Percentiles rank a stretch among this genome's conserved stretches.
Evolutionary conservation across 92 coral and sea anemone species (phyloP).

Genomic region (Phenganax marumi): DNA sequence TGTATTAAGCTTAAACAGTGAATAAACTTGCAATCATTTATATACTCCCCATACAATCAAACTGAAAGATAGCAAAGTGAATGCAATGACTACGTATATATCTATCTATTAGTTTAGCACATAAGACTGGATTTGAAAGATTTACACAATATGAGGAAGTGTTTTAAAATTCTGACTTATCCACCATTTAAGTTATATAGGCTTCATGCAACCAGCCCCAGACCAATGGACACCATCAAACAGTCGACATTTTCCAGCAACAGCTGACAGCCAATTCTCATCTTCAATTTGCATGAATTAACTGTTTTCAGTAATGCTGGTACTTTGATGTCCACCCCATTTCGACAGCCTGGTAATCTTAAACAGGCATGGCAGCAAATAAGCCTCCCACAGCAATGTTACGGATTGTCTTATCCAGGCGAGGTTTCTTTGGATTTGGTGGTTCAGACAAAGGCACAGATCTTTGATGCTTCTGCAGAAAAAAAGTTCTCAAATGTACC

Average conservation of each 20-base stretch:
- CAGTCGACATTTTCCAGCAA: no score
- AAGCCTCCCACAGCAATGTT: constrained; percentile 70
- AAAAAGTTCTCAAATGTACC: not conserved
- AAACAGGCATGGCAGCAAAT: constrained; percentile 67
- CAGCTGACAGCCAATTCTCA: not conserved
- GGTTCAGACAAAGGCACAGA: constrained; percentile 68
- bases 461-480: constrained; percentile 74
- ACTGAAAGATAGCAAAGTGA: not conserved
- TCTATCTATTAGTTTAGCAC: no score
- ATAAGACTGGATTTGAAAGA: no score
- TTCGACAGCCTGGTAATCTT: not conserved
- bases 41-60: not conserved
- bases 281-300: not conserved
- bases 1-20: no score
- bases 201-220: no score
- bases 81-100: no score
- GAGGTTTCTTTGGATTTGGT: constrained; percentile 87
- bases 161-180: no score
- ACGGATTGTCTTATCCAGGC: constrained; percentile 75
- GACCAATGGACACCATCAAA: no score
- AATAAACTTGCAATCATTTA: not conserved
- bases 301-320: no score
- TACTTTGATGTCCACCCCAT: not conserved
- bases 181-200: no score
- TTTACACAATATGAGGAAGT: no score